phyloP scores from a whole-genome alignment of 2,888 invertebrate species.

The Agrochola lota region DNA sequence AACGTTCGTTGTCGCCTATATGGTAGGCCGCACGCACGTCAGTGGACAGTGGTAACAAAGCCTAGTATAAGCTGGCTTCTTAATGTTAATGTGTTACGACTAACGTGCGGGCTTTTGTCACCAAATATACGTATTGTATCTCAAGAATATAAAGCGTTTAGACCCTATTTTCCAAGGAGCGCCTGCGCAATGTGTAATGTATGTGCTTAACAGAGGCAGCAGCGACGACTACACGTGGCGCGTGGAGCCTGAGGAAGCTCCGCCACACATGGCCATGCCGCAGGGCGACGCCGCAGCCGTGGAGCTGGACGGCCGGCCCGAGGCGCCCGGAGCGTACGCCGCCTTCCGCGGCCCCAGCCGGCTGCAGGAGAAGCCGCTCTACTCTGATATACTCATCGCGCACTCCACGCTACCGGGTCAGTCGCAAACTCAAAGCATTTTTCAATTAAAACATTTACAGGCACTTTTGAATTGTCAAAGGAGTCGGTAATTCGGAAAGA shows the following conservation, averaged over 20 bases:
- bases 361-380: constrained; percentile 72
- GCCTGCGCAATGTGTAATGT: background rate
- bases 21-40: too few relatives aligned
- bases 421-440: constrained; percentile 2
- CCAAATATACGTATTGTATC: background rate
- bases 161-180: background rate
- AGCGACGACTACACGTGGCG: constrained; percentile 68
- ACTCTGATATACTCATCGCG: constrained; percentile 92
- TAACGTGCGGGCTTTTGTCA: background rate
- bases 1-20: background rate
- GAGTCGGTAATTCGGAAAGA: background rate
- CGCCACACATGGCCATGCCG: constrained; percentile 64
- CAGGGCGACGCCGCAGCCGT: constrained; percentile 51
- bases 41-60: too few relatives aligned
- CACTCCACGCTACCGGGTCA: constrained; percentile 90
- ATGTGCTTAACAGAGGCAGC: constrained; percentile 69
- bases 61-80: background rate
- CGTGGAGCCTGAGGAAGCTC: constrained; percentile 57
- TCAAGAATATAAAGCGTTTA: background rate
- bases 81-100: background rate
- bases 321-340: constrained; percentile 55
- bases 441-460: background rate
- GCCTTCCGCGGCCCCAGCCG: constrained; percentile 62
- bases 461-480: background rate
- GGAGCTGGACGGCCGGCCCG: constrained; percentile 61